phyloP scores from a whole-genome alignment of 2,888 invertebrate species.

The Neuroscelio doddi region DNA sequence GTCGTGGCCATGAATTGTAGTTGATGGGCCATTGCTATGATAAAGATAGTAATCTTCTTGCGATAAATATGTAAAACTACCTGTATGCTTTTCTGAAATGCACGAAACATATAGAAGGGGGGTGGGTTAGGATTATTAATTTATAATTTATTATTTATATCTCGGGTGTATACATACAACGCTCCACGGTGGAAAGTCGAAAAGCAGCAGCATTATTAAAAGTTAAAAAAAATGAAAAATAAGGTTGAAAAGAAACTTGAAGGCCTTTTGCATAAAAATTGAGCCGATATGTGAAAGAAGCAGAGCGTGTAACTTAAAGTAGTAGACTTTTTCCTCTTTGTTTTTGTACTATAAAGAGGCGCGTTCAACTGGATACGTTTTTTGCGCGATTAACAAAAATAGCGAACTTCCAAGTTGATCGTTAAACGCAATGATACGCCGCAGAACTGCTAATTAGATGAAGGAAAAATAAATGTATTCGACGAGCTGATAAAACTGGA shows the following conservation, averaged over 20 bases:
- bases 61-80: conserved; percentile 71
- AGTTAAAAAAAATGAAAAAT: conserved; percentile 34
- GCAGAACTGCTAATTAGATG: conserved; percentile 20
- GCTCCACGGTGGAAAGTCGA: conserved; percentile 50
- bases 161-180: conserved; percentile 63
- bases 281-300: too few species aligned
- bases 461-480: conserved; percentile 15
- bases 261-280: conserved; percentile 69
- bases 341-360: conserved; percentile 1
- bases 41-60: conserved; percentile 61
- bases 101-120: conserved; percentile 92
- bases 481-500: conserved; percentile 18
- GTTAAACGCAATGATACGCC: too few species aligned
- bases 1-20: conserved; percentile 64
- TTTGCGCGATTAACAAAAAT: not conserved
- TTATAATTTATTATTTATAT: conserved; percentile 71
- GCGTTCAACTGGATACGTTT: too few species aligned
- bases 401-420: not conserved
- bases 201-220: conserved; percentile 21
- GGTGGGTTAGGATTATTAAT: conserved; percentile 70
- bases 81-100: conserved; percentile 90
- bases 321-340: not conserved
- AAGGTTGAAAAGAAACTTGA: conserved; percentile 50
- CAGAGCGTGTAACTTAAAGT: too few species aligned
- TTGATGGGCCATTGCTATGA: conserved; percentile 63